Evolutionary conservation across 92 coral and sea anemone genomes (phyloP).

Genomic region (Phenganax stokvisi): DNA sequence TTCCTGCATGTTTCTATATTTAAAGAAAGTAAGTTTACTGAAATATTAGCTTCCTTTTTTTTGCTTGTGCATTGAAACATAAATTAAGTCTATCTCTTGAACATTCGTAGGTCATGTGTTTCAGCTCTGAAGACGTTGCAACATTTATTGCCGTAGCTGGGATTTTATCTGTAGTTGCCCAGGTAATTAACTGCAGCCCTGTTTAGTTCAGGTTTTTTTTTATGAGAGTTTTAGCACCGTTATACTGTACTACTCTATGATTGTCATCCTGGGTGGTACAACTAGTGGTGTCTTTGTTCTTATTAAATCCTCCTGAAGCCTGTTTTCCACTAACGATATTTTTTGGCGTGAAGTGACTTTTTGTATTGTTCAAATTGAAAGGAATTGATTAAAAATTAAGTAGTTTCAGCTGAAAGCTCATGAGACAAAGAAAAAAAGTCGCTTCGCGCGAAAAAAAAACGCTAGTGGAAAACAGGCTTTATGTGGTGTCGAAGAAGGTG

Average conservation of each 20-base stretch:
- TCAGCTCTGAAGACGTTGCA: slow-evolving; percentile 85
- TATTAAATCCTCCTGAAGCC: background rate
- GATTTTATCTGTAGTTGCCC: slow-evolving; percentile 91
- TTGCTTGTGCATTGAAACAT: background rate
- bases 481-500: too few species aligned
- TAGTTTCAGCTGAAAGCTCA: too few species aligned
- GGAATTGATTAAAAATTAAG: too few species aligned
- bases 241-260: too few species aligned
- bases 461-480: background rate
- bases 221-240: too few species aligned
- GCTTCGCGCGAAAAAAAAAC: background rate
- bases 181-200: slow-evolving; percentile 51
- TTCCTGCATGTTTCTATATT: slow-evolving; percentile 94
- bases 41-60: background rate
- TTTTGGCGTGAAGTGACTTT: too few species aligned
- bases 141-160: slow-evolving; percentile 98
- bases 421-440: too few species aligned
- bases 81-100: background rate
- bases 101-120: slow-evolving; percentile 69
- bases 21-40: slow-evolving; percentile 68
- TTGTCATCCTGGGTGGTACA: too few species aligned
- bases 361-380: too few species aligned
- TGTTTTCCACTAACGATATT: too few species aligned
- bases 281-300: too few species aligned
- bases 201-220: too few species aligned